A percentile compares a stretch with the other conserved stretches of the same genome.
Evolutionary conservation across 2,888 invertebrate genomes (phyloP).

Genomic region (Congeria kusceri): DNA sequence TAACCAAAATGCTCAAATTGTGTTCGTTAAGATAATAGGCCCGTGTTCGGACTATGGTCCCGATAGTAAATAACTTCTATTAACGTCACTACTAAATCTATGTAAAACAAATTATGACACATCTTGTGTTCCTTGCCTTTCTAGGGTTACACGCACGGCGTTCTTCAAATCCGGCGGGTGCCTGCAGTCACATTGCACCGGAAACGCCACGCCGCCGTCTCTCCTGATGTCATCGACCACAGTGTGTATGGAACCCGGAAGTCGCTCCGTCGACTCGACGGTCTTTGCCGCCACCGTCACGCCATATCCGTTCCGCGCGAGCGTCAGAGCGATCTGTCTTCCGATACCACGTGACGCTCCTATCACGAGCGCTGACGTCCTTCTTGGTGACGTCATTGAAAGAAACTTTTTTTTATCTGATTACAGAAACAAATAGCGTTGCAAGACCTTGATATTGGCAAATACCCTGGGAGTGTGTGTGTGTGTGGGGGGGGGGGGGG

Average conservation of each 20-base stretch:
- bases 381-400: neutral
- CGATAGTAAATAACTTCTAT: too few species aligned
- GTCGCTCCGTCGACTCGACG: slow-evolving; percentile 55
- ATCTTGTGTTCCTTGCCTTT: slow-evolving; percentile 82
- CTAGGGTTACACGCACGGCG: slow-evolving; percentile 63
- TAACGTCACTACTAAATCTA: too few species aligned
- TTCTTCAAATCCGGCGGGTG: slow-evolving; percentile 67
- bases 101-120: too few species aligned
- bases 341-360: slow-evolving; percentile 81
- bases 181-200: slow-evolving; percentile 75
- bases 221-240: slow-evolving; percentile 72
- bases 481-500: too few species aligned
- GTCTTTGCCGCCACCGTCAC: slow-evolving; percentile 80
- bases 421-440: too few species aligned
- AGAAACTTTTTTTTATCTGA: too few species aligned
- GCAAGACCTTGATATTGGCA: too few species aligned
- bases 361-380: slow-evolving; percentile 71
- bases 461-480: too few species aligned
- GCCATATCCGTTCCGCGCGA: slow-evolving; percentile 70
- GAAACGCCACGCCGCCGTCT: slow-evolving; percentile 70
- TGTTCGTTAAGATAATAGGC: too few species aligned
- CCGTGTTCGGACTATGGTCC: too few species aligned
- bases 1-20: too few species aligned
- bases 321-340: slow-evolving; percentile 74
- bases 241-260: slow-evolving; percentile 74